Evolutionary conservation across 2,113 vertebrate species (phyloP), one percentile per base, ranked within the genome.

Genomic region (Patagioenas fasciata): DNA sequence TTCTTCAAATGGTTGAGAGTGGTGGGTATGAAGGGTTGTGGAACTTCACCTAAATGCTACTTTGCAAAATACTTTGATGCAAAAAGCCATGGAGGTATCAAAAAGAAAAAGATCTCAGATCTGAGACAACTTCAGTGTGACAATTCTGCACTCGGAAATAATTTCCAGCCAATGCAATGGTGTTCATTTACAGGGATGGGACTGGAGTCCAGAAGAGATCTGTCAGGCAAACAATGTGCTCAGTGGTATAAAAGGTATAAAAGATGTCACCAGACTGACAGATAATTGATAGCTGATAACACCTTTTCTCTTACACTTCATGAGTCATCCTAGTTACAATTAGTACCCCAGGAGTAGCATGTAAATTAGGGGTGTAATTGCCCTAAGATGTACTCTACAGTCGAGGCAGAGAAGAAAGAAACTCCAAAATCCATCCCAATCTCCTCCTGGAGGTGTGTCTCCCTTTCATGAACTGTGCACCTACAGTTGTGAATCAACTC

Each of bases 1-100:
- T 3, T 32, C 53, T 78, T 66, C 40, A 75, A 69, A 26, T 19
- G 8, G 4, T 50, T 73, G n/a, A 80, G 36, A 80, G 12, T 31
- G 77, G 54, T 56, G 71, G 40, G 13, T 23, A 16, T 24, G 19
- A 73, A 85, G 29, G 14, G 9, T 28, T 88, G 47, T 54, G 20
- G 3, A 71, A 73, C 14, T 67, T 81, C 64, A 60, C 29, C 26
- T 38, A 67, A 84, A 88, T 83, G 38, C 25, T 58, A 14, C 28
- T 60, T 83, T 84, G 42, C 36, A 80, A 70, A 83, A 36, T 13
- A 54, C 7, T 74, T 48, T 51, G 15, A 47, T 47, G 36, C 23
- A 89, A 36, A 5, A 56, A 64, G 40, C 4, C 11, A 16, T 34
- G 0, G 0, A 2, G 1, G 16, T 15, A 54, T 23, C 56, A 54